Conservation (phyloP, 2,888 invertebrate genomes). For the Holacanthella duospinosa region DNA sequence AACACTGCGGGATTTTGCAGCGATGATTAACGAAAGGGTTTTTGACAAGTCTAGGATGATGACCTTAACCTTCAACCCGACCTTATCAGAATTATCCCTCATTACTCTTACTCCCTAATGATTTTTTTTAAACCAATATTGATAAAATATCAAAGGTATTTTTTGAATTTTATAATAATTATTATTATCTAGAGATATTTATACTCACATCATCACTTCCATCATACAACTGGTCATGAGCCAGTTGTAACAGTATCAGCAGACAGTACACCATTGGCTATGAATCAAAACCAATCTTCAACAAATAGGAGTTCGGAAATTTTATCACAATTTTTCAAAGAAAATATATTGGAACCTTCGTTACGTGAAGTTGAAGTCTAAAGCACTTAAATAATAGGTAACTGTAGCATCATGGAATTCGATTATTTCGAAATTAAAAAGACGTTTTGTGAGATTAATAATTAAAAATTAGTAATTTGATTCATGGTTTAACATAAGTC, state of each 20-base stretch:
- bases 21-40: neutral
- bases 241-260: constrained; percentile 1
- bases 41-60: neutral
- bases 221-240: too few relatives aligned
- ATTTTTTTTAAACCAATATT: too few relatives aligned
- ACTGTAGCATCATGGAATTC: too few relatives aligned
- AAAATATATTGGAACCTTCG: constrained; percentile 14
- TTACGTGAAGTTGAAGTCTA: neutral
- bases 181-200: neutral
- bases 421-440: too few relatives aligned
- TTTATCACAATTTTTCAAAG: constrained; percentile 32
- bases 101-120: too few relatives aligned
- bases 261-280: constrained; percentile 6
- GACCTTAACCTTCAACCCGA: neutral
- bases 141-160: too few relatives aligned
- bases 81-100: too few relatives aligned
- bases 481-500: too few relatives aligned
- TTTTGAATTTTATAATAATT: too few relatives aligned
- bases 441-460: too few relatives aligned
- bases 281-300: constrained; percentile 4
- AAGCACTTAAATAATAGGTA: too few relatives aligned
- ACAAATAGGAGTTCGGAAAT: constrained; percentile 20
- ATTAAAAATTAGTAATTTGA: too few relatives aligned
- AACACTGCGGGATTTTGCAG: neutral
- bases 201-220: neutral